Evolutionary conservation across 2,888 invertebrate genomes (phyloP), one percentile per base, ranked within the genome.

Genomic region (Toxonevra muliebris): DNA sequence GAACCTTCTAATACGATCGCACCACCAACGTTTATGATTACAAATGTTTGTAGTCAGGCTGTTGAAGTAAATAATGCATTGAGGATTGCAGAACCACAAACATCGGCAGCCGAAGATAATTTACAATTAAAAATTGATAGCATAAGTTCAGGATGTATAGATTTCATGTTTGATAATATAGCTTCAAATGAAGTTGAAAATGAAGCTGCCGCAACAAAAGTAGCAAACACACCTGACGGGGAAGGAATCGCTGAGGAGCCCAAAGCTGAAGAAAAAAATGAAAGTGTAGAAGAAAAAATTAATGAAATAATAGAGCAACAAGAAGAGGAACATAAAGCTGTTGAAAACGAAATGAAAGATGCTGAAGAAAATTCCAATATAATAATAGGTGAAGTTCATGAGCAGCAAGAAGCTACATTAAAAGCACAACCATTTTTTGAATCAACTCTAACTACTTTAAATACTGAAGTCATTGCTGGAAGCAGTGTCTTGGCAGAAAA

Each of bases 31-130:
- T 73, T 82, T 61, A 70, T 82, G 55, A 82, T 82, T 61, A 75
- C 80, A 7, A 77, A 52, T 52, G 77, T 81, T 64, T 78, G 75
- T 59, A 80, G 79, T 40, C 77, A 80, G 43, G 74, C 72, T 1
- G 1, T 17, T 1, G 71, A 30, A 30, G 7, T 30, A 30, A 30
- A 30, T 30, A 30, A 2, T 7, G 30, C 30, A 4, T 4, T 30
- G 30, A 30, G 30, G 3, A 30, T 30, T 2, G 30, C 2, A 30
- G 30, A 30, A 30, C 30, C 30, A 30, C 30, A 30, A 30, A 30
- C 7, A 30, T 30, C 30, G 7, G 7, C 30, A 30, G 30, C 7
- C 9, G 42, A 53, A 43, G 53, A 17, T 11, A 52, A 8, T 48
- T 5, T 2, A 15, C 13, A 8, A n/a, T 48, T 48, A 12, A 48